Evolutionary conservation across 2,797 vertebrate genomes (phyloP).

Genomic region (Carapus acus): DNA sequence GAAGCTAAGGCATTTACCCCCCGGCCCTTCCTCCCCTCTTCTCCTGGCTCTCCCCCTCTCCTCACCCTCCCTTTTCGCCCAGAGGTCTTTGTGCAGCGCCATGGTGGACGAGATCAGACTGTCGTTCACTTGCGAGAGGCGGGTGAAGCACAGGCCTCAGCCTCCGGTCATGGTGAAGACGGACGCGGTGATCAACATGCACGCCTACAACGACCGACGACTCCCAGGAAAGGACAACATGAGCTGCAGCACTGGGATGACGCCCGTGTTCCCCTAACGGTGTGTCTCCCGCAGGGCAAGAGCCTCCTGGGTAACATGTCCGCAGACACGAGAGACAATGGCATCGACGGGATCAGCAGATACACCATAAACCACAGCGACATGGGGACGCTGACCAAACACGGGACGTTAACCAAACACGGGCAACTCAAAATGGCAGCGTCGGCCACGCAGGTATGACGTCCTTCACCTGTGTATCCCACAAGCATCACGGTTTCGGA

Average conservation of each 20-base stretch:
- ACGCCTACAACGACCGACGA: slow-evolving; percentile 94
- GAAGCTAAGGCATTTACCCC: slow-evolving; percentile 73
- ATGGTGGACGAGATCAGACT: slow-evolving; percentile 94
- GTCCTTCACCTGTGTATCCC: slow-evolving; percentile 54
- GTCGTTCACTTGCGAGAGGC: slow-evolving; percentile 95
- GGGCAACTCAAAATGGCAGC: slow-evolving; percentile 73
- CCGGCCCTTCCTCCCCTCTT: slow-evolving; percentile 50
- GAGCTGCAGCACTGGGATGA: slow-evolving; percentile 88
- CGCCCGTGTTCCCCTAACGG: slow-evolving; percentile 85
- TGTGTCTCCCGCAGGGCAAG: slow-evolving; percentile 64
- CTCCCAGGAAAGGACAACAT: slow-evolving; percentile 97
- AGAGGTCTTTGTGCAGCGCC: slow-evolving; percentile 99
- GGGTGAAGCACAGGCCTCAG: slow-evolving; percentile 88
- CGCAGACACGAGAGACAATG: slow-evolving; percentile 71
- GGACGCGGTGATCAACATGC: slow-evolving; percentile 98
- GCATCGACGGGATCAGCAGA: slow-evolving; percentile 70
- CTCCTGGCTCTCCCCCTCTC: slow-evolving; percentile 50
- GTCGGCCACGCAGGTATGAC: slow-evolving; percentile 75
- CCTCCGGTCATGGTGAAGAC: slow-evolving; percentile 85
- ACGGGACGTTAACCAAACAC: slow-evolving; percentile 72
- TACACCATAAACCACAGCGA: slow-evolving; percentile 76
- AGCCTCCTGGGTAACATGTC: slow-evolving; percentile 69
- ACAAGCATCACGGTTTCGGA: too few relatives aligned
- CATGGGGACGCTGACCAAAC: slow-evolving; percentile 71
- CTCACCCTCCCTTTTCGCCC: slow-evolving; percentile 67